A percentile compares a stretch with the other conserved stretches of the same genome.
Evolutionary conservation across 2,113 vertebrate species (phyloP).

Genomic region (Chauna torquata): DNA sequence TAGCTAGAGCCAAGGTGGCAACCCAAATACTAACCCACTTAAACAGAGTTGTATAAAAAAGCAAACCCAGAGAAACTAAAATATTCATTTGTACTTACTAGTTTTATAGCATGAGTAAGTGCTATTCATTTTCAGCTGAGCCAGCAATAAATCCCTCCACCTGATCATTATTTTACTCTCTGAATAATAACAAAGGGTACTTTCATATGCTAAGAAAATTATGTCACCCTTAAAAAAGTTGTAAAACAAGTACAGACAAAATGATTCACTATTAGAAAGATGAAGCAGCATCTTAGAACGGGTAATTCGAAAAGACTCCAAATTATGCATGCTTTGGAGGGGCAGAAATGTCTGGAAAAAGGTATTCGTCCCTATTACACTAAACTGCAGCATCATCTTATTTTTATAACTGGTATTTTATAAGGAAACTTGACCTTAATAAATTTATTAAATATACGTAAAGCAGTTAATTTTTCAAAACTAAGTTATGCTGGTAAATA

Average conservation of each 20-base stretch:
- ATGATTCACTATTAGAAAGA: not conserved
- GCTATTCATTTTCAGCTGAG: not conserved
- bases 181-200: not conserved
- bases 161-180: not conserved
- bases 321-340: not conserved
- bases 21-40: constrained; percentile 3
- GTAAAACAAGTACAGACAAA: not conserved
- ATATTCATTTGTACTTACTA: constrained; percentile 9
- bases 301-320: not conserved
- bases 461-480: not conserved
- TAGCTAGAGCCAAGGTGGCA: not conserved
- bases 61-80: constrained; percentile 13
- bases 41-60: not conserved
- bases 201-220: not conserved
- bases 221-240: not conserved
- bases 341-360: not conserved
- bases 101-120: not conserved
- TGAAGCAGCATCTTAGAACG: not conserved
- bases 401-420: not conserved
- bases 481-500: not conserved
- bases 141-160: not conserved
- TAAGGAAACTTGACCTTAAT: not conserved
- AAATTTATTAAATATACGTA: not conserved
- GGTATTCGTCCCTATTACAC: not conserved
- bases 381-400: not conserved